Conservation (phyloP, 2,113 vertebrate genomes). For the Abramis brama region DNA sequence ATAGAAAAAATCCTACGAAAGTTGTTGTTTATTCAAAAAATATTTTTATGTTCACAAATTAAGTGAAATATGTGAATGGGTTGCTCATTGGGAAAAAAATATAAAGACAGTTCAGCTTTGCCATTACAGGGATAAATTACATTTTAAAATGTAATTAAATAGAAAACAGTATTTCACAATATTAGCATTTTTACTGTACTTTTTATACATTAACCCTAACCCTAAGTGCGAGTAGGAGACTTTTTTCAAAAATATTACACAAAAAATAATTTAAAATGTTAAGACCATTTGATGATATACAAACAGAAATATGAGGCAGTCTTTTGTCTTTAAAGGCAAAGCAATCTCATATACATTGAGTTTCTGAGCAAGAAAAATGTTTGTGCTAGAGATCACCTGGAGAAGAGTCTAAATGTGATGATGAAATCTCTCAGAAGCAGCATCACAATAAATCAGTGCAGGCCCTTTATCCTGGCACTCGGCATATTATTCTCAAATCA, state of each 20-base stretch:
- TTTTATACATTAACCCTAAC: too few species aligned
- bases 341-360: slow-evolving; percentile 17
- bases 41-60: too few species aligned
- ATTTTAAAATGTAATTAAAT: not conserved
- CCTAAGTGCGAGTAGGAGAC: too few species aligned
- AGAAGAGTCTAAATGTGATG: slow-evolving; percentile 38
- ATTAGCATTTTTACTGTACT: too few species aligned
- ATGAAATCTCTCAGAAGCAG: slow-evolving; percentile 41
- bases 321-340: not conserved
- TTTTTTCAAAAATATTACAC: too few species aligned
- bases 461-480: slow-evolving; percentile 43
- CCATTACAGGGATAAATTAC: not conserved
- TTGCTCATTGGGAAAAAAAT: too few species aligned
- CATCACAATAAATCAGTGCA: slow-evolving; percentile 57
- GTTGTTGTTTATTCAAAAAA: too few species aligned
- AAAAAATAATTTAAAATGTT: not conserved
- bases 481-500: slow-evolving; percentile 60
- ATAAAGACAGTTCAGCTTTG: too few species aligned
- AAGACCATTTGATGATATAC: not conserved
- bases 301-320: not conserved
- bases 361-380: slow-evolving; percentile 37
- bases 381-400: not conserved
- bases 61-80: too few species aligned
- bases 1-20: not conserved
- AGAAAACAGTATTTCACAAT: not conserved